Evolutionary conservation across 2,113 vertebrate species (phyloP), one percentile per base, ranked within the genome.

Genomic region (Polyodon spathula): DNA sequence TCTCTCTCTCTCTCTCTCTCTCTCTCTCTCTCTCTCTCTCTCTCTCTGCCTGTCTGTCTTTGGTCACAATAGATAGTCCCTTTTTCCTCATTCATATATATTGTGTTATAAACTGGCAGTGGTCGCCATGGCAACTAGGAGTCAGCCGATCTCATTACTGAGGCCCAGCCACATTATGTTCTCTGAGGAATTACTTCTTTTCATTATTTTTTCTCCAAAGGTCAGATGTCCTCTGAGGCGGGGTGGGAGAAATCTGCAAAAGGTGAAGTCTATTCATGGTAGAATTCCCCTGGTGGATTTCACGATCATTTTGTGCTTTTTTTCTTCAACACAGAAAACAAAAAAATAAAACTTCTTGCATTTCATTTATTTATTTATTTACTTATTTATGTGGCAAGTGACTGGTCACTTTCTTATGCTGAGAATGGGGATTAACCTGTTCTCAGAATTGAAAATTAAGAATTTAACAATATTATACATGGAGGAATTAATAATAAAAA

Each of bases 191-290:
- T 90, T 88, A 85, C 86, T 87, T 83, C 85, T 89, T 91, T 91
- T 88, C 88, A 91, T 91, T 89, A 91, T 89, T 66, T 89, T 88
- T 76, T 80, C 90, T 91, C 88, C 88, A 95, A 95, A 97, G 93
- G 93, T 97, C 93, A 95, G 90, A 89, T 90, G 90, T 92, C 89
- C 89, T 93, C 89, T 88, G 90, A 88, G 91, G 92, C 88, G 78
- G 88, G 84, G 88, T 79, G 85, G 88, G 86, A 88, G 82, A 86
- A 84, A 88, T 87, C 89, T 86, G 77, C 63, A 76, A 91, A 93
- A 93, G 88, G 90, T 89, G 90, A 93, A 89, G 87, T 80, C 86
- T 90, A 88, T 95, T 92, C 90, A 89, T 83, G 84, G 84, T 79
- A 75, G 77, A 86, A 87, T 83, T 84, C 83, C 85, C 86, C 83